A percentile compares a stretch with the other conserved stretches of the same genome.
phyloP scores from a whole-genome alignment of 2,888 invertebrate species.

The Brenthis hecate region DNA sequence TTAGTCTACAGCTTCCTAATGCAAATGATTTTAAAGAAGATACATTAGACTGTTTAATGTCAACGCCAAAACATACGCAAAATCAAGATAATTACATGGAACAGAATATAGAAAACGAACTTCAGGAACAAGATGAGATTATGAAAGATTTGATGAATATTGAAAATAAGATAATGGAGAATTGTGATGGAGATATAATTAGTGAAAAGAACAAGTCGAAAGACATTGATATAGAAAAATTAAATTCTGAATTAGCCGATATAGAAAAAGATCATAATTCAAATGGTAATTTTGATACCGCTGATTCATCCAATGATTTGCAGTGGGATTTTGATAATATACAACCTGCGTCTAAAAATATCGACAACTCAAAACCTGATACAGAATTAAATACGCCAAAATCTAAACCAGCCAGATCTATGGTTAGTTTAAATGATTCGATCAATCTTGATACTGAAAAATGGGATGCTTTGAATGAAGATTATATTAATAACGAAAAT shows the following conservation, averaged over 20 bases:
- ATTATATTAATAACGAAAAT: conserved; percentile 53
- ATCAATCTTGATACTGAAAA: conserved; percentile 49
- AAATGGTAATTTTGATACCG: conserved; percentile 26
- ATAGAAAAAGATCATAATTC: conserved; percentile 21
- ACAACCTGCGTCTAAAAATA: conserved; percentile 14
- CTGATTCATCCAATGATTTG: conserved; percentile 33
- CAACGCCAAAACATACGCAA: conserved; percentile 62
- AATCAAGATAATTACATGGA: conserved; percentile 54
- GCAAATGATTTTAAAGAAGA: conserved; percentile 69
- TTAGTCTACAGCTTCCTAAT: conserved; percentile 66
- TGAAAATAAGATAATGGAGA: conserved; percentile 63
- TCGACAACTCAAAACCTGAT: conserved; percentile 27
- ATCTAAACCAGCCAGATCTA: conserved; percentile 47
- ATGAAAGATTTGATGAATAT: conserved; percentile 76
- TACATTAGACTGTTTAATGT: conserved; percentile 68
- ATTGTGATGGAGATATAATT: conserved; percentile 45
- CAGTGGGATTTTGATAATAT: conserved; percentile 41
- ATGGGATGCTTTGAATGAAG: conserved; percentile 52
- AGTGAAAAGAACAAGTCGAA: conserved; percentile 41
- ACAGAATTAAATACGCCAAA: conserved; percentile 36
- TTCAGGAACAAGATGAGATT: conserved; percentile 69
- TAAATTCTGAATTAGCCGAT: conserved; percentile 24
- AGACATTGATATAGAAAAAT: conserved; percentile 37
- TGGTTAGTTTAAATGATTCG: conserved; percentile 57
- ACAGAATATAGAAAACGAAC: conserved; percentile 54